Conservation (phyloP, 2,797 vertebrate species). For the Tarsius wallacei region DNA sequence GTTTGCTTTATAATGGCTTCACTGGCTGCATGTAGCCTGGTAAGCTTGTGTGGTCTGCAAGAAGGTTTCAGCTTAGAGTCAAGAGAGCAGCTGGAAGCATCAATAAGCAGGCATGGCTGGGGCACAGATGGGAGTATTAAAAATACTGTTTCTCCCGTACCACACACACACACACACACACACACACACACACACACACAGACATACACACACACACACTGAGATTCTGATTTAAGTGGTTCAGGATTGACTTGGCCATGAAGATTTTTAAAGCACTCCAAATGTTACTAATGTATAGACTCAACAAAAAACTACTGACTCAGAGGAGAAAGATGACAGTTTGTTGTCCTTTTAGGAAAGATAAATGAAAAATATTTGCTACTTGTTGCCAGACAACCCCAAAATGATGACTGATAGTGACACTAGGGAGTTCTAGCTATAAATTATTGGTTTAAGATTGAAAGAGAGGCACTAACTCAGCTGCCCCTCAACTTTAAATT, state of each 20-base stretch:
- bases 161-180: too few relatives aligned
- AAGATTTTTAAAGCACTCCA: neutral
- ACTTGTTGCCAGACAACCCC: neutral
- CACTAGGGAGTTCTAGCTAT: neutral
- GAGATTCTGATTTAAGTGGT: neutral
- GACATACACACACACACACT: too few relatives aligned
- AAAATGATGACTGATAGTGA: neutral
- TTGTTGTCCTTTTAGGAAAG: neutral
- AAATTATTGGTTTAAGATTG: neutral
- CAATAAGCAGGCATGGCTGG: neutral
- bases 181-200: too few relatives aligned
- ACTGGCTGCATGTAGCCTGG: too few relatives aligned
- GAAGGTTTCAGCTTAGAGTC: neutral
- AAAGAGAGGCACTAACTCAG: neutral
- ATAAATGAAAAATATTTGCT: neutral
- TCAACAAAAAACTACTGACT: neutral
- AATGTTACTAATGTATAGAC: neutral
- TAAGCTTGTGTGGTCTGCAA: neutral
- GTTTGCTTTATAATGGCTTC: neutral
- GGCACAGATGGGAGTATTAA: neutral
- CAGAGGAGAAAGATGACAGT: neutral
- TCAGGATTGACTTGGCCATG: neutral
- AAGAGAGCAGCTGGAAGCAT: neutral
- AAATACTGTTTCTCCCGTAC: neutral
- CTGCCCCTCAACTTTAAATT: neutral